These are phyloP conservation scores for Pollicipes pollicipes DNA, from an alignment of 1,140 invertebrate species.

Conservation along the genomic window DNA sequence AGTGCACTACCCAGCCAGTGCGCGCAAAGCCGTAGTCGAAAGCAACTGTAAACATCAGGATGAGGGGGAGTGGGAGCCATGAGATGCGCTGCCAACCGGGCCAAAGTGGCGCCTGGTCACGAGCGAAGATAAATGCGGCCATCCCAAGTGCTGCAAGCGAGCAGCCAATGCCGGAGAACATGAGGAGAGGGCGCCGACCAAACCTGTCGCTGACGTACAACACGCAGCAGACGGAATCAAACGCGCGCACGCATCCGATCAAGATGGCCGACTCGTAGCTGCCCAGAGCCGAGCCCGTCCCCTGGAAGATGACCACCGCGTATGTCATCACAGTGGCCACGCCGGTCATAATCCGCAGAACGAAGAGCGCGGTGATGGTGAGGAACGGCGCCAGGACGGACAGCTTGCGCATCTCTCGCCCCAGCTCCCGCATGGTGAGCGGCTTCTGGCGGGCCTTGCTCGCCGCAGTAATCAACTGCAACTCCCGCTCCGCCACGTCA, in stretches of 20 bases:
- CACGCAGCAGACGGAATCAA: neutral
- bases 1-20: neutral
- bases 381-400: neutral
- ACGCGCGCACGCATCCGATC: neutral
- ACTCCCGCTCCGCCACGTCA: no score
- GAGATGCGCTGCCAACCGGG: neutral
- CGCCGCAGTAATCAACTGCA: no score
- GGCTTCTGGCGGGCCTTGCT: no score
- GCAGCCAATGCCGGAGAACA: neutral
- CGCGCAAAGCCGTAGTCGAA: constrained; percentile 1
- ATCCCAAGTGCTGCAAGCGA: neutral
- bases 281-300: neutral
- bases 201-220: neutral
- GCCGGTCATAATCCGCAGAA: neutral
- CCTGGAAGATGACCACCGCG: neutral
- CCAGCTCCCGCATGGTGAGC: no score
- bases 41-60: neutral
- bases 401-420: no score
- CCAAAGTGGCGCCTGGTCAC: neutral
- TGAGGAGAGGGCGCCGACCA: neutral
- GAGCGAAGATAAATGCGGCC: neutral
- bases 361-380: neutral
- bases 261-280: neutral
- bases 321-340: neutral
- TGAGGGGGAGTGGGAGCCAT: neutral